Percentiles rank a stretch among this genome's conserved stretches.
phyloP scores from a whole-genome alignment of 2,888 invertebrate species.

The Saturnia pavonia region DNA sequence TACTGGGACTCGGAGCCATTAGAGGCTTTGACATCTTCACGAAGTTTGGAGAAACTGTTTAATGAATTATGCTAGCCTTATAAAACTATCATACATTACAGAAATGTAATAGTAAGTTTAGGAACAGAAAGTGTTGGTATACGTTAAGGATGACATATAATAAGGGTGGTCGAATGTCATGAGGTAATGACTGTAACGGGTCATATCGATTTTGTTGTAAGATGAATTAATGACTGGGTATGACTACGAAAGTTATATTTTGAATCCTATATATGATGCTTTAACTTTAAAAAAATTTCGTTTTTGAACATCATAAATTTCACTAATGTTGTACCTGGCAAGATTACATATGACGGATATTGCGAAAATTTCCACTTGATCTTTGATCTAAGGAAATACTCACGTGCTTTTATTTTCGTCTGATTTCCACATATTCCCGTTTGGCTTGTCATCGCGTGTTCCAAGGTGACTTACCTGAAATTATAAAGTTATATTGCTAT shows the following conservation, averaged over 20 bases:
- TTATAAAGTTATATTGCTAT: conserved; percentile 14
- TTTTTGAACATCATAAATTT: background rate
- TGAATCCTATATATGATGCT: background rate
- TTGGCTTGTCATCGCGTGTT: conserved; percentile 37
- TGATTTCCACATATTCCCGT: conserved; percentile 33
- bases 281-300: background rate
- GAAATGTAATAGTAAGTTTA: too few species aligned
- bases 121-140: too few species aligned
- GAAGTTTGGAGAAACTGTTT: too few species aligned
- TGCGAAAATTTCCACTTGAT: conserved; percentile 13
- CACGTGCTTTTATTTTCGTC: conserved; percentile 38
- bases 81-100: too few species aligned
- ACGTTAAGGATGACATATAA: too few species aligned
- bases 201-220: too few species aligned
- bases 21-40: too few species aligned
- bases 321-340: background rate
- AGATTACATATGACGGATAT: conserved; percentile 11
- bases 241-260: background rate
- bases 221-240: too few species aligned
- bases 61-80: too few species aligned
- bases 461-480: conserved; percentile 73
- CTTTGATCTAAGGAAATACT: conserved; percentile 38
- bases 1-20: too few species aligned
- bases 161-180: too few species aligned
- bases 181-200: too few species aligned